Evolutionary conservation across 2,113 vertebrate species (phyloP), one percentile per base, ranked within the genome.

Genomic region (Uropsilus gracilis): DNA sequence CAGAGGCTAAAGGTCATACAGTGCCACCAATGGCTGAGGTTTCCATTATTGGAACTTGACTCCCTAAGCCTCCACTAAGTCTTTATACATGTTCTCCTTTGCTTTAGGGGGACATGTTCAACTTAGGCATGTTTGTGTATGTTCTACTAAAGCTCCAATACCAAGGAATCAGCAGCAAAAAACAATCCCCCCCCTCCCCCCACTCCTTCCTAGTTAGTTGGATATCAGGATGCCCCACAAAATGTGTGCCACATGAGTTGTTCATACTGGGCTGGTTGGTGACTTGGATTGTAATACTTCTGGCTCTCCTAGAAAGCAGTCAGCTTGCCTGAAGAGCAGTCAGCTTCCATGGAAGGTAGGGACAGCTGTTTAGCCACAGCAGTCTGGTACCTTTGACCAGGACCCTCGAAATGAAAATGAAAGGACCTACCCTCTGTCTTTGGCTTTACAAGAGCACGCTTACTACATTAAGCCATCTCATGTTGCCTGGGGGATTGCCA

Each of bases 1-100:
- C 30, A 30, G 50, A 86, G 69, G 39, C 63, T 76, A 42, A 94
- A 94, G 78, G 53, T 89, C 66, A 76, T 53, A 84, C 53, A 84
- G 39, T 64, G 7, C 50, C 26, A 24, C 44, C 9, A 5, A 42
- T 66, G 83, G 57, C 18, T 48, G n/a, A 64, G 72, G n/a, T 12
- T 93, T 95, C 30, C 10, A 34, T 81, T 39, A 84, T 88, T 69
- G 28, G 46, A 22, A 20, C 12, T 30, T 55, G 46, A 24, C 46
- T 46, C 32, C 26, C 13, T 73, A 14, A n/a, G 73, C 68, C 17
- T 71, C 9, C 44, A n/a, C 7, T 69, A 80, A 71, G 30, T 88
- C 90, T 96, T 95, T 95, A 68, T 39, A 87, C 50, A 80, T 85
- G 14, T 32, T 77, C n/a, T 75, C 13, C 14, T 68, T 39, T 86